Conservation (phyloP, 1,140 invertebrate species). For the Mya arenaria region DNA sequence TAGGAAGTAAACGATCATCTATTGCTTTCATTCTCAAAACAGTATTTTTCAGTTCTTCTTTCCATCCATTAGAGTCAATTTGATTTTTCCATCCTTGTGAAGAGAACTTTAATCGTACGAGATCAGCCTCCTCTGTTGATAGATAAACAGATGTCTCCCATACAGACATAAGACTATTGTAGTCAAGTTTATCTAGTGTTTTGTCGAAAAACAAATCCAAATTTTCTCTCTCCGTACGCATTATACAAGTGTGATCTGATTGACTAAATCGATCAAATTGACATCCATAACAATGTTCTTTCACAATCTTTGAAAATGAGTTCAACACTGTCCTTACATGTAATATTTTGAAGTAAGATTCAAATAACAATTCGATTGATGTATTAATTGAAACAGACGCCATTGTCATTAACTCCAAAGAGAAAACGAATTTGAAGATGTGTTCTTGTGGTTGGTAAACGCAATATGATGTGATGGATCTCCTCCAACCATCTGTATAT, state of each 20-base stretch:
- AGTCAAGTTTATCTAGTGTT: slow-evolving; percentile 4
- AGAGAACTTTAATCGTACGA: background rate
- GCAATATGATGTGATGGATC: background rate
- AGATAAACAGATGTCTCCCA: background rate
- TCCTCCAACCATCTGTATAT: background rate
- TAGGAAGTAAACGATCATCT: too few species aligned
- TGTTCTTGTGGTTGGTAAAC: background rate
- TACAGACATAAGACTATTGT: background rate
- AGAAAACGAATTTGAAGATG: background rate
- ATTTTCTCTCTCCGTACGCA: slow-evolving; percentile 3
- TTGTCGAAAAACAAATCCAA: slow-evolving; percentile 3
- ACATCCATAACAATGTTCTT: slow-evolving; percentile 27
- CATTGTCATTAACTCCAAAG: background rate
- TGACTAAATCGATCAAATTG: slow-evolving; percentile 20
- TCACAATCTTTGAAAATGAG: background rate
- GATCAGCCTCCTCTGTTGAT: background rate
- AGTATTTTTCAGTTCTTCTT: background rate
- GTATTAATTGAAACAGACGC: background rate
- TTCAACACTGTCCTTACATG: background rate
- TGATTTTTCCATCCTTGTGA: slow-evolving; percentile 13
- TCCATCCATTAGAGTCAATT: background rate
- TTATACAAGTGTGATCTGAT: slow-evolving; percentile 5
- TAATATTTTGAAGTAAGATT: slow-evolving; percentile 13
- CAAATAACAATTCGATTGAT: background rate
- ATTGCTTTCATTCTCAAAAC: slow-evolving; percentile 3